Evolutionary conservation across 1,140 invertebrate species (phyloP), one percentile per base, ranked within the genome.

Genomic region (Luehdorfia chinensis): DNA sequence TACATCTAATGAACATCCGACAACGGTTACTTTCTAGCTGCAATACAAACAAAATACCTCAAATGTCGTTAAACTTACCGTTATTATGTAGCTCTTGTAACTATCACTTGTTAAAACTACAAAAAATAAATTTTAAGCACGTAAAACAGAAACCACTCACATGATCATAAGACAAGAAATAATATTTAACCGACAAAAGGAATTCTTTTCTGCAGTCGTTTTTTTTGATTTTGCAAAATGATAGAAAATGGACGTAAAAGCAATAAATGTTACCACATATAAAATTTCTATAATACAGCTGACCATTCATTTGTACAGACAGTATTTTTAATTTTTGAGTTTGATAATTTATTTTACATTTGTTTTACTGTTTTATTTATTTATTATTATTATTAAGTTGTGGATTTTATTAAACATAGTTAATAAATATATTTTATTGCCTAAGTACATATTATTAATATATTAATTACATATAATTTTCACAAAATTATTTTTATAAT

Each of bases 141-240:
- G 57, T 56, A 50, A 72, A 67, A 49, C 21, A 43, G 49, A 34
- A 46, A 52, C 32, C 50, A 62, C 49, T 77, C 66, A 76, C 74
- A 83, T 79, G 67, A 76, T 73, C 64, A 64, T 66, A 51, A 49
- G 55, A 52, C 41, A 60, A 66, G 50, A 66, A 68, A 53, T 72
- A 66, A 59, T 70, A 60, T 70, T 66, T 51, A 76, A 73, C 70
- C 66, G 72, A 83, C 69, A 78, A 78, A 63, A 67, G 65, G 52
- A 61, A 54, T 76, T 74, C 61, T 73, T 66, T 74, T 77, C 57
- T 72, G 70, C 72, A 64, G 75, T 76, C 77, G 80, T 81, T 84
- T 84, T 79, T 30, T 84, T 84, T 75, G 56, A 79, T 63, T 79
- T 81, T 78, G 69, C 66, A 45, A 75, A 75, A 74, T 78, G 75